A percentile compares a stretch with the other conserved stretches of the same genome.
These are phyloP conservation scores for Crotalus horridus DNA, from an alignment of 2,113 vertebrate genomes.

Conservation along the genomic window DNA sequence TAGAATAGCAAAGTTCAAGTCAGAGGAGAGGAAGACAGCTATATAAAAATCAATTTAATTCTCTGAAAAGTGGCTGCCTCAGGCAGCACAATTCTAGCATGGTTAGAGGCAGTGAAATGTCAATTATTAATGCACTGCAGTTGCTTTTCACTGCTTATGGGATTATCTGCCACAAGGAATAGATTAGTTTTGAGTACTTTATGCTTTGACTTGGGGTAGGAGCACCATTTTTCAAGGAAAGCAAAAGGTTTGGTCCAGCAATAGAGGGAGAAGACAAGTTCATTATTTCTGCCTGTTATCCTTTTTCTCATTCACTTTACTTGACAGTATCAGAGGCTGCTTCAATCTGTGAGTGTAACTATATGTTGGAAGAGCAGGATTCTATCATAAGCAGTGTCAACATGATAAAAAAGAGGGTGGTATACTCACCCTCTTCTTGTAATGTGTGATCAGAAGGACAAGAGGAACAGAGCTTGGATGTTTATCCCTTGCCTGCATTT, in stretches of 20 bases:
- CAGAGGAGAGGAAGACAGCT: not conserved
- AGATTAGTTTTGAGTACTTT: not conserved
- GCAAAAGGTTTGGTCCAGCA: not conserved
- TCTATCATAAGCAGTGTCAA: not conserved
- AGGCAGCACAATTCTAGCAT: not conserved
- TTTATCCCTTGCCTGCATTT: not conserved
- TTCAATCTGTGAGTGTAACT: not conserved
- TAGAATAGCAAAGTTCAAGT: not conserved
- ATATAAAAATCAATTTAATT: not conserved
- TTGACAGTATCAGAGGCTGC: not conserved
- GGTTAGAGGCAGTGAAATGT: not conserved
- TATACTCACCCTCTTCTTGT: not conserved
- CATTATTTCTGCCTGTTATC: not conserved
- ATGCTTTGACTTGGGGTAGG: not conserved
- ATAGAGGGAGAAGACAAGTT: not conserved
- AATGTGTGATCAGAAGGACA: not conserved
- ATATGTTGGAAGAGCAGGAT: not conserved
- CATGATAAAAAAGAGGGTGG: not conserved
- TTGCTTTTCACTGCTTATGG: not conserved
- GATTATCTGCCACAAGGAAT: not conserved
- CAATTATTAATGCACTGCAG: not conserved
- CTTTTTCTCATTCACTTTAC: not conserved
- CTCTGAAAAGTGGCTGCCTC: not conserved
- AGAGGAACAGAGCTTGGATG: not conserved
- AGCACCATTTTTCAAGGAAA: not conserved